phyloP scores from a whole-genome alignment of 2,888 invertebrate genomes.

The Spisula solida region DNA sequence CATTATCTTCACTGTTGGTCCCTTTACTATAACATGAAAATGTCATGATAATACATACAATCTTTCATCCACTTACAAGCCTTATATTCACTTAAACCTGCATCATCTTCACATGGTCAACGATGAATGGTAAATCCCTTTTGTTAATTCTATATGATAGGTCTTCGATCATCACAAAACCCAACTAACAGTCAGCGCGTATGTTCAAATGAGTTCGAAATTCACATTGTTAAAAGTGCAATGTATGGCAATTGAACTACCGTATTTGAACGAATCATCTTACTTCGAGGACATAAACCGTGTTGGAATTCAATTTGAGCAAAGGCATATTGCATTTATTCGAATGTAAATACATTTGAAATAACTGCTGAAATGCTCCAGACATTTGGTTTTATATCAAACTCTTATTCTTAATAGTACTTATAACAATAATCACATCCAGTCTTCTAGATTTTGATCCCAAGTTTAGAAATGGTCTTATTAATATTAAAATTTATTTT shows the following conservation, averaged over 20 bases:
- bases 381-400: not conserved
- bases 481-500: not conserved
- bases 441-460: not conserved
- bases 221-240: too few species aligned
- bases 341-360: not conserved
- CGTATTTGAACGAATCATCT: too few species aligned
- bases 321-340: not conserved
- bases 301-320: slow-evolving; percentile 19
- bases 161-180: not conserved
- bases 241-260: too few species aligned
- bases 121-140: not conserved
- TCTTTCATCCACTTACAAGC: not conserved
- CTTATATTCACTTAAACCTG: not conserved
- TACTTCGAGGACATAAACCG: not conserved
- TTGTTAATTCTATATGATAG: not conserved
- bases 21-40: not conserved
- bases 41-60: not conserved
- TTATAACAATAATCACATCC: not conserved
- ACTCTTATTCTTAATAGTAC: not conserved
- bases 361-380: not conserved
- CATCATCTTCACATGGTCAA: not conserved
- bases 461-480: not conserved
- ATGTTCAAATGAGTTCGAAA: too few species aligned
- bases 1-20: not conserved
- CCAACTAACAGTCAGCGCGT: too few species aligned